Base-by-base conservation (phyloP, 1,140 invertebrate species). In the Drosophila bocqueti region DNA sequence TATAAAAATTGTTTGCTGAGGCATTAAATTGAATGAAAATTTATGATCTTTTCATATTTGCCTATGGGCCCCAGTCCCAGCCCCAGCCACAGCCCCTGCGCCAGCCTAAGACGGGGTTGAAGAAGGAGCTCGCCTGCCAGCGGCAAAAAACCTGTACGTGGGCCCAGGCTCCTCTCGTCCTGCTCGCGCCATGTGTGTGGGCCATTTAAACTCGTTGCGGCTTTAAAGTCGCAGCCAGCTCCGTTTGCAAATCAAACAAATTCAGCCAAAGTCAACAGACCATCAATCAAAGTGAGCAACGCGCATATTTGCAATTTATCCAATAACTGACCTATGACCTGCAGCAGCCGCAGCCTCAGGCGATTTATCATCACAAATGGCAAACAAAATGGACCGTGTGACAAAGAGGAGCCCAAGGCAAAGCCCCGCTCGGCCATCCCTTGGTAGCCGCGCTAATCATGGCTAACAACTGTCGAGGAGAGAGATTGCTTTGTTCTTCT, bases 21-120 rank as follows among this genome's bases (percentile, higher is more conserved):
- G 89, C 89, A 91, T 91, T 91, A 91, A 91, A 91, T 91, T 91
- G 89, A 92, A 91, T 91, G 84, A 91, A 91, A 91, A 91, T 91
- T 91, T 91, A 91, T 92, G 89, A 91, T 91, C 85, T 83, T 87
- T 85, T 90, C 84, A 91, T 90, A 91, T 91, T 92, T 90, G 83
- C 85, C 90, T 91, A 83, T 84, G 74, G 68, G 85, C 21, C 29
- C 26, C 47, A 55, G 50, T 26, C 7, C 7, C 21, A 49, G 46
- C 45, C n/a, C 7, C 21, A 49, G 46, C 45, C n/a, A 10, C n/a
- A 45, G 81, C 26, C 34, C 26, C 47, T 49, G 50, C 31, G 1
- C 4, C 46, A 46, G 38, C 42, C 24, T 29, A 45, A 63, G 50
- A 50, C 54, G 45, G 40, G 40, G 45, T 36, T 21, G 21, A 52